Base-by-base conservation (phyloP, 2,113 vertebrate genomes). In the Pipra filicauda region DNA sequence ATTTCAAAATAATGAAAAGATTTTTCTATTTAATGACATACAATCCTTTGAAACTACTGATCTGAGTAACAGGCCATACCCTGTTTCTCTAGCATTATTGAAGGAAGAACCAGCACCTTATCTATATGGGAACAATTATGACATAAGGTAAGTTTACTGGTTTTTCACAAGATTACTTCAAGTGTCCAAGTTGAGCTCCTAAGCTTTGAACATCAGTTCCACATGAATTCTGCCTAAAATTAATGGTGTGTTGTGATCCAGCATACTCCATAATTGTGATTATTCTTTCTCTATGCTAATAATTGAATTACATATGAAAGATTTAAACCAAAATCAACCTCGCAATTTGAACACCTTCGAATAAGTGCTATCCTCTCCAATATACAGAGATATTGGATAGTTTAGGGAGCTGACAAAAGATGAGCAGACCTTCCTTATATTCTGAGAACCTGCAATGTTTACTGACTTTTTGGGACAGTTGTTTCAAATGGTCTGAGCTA, bases 1-100 rank as follows among this genome's bases (percentile, higher is more conserved):
- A 70, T 90, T 94, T 92, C 71, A 80, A 94, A 91, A 72, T 54
- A 89, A 91, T 69, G 52, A 59, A 81, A 79, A 88, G 15, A 59
- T 39, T 95, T 95, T 91, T 89, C 66, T 37, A 14, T 10, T 88
- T 77, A 78, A 75, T 55, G 30, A 11, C 28, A 91, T 27, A 67
- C 10, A 92, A 73, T 83, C 31, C 37, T 89, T 66, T 86, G 69
- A 66, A 86, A 87, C 12, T 54, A 59, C 6, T 30, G 58, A 67
- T 57, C 19, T 2, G 5, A 59, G 24, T 69, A 48, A 76, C 21
- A 80, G 85, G 24, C 15, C 27, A 48, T 15, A 39, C 46, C 35
- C 89, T 74, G 24, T 66, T 91, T 66, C 37, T 64, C 31, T 54
- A 70, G 8, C 18, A 44, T n/a, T 79, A 66, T 0, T 37, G 54